phyloP scores from a whole-genome alignment of 2,113 vertebrate genomes.

The Guaruba guarouba region DNA sequence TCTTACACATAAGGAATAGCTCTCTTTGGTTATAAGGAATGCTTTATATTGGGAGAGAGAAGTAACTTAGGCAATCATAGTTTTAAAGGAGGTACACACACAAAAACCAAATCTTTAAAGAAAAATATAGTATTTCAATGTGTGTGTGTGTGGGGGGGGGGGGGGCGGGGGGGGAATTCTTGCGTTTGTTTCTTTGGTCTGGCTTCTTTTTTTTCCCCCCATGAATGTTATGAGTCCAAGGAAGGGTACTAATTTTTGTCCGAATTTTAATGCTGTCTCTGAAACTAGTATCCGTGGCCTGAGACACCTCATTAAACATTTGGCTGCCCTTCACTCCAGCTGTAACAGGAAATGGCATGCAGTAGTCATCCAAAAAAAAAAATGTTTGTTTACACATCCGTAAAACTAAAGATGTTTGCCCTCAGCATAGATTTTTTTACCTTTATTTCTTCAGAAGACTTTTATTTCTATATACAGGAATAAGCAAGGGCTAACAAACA shows the following conservation, averaged over 20 bases:
- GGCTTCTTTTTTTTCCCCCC: background rate
- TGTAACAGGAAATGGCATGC: background rate
- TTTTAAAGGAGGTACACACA: background rate
- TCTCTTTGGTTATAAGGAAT: background rate
- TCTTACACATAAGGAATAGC: background rate
- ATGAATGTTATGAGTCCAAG: background rate
- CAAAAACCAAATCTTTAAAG: background rate
- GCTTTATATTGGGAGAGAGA: background rate
- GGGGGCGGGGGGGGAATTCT: fast-evolving
- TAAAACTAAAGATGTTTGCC: background rate
- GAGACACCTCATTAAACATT: background rate
- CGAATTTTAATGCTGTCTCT: background rate
- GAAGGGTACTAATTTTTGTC: background rate
- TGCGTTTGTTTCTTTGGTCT: background rate
- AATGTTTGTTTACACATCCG: background rate
- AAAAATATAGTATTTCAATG: background rate
- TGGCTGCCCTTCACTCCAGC: background rate
- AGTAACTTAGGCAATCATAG: background rate
- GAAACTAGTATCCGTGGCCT: background rate
- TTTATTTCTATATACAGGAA: background rate
- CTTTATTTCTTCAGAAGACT: background rate
- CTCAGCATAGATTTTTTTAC: background rate
- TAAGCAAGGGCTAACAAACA: background rate
- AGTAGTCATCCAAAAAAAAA: background rate
- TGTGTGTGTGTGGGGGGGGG: too few relatives aligned